These are phyloP conservation scores for Enteromius fasciolatus DNA, from an alignment of 2,797 vertebrate genomes.

Conservation along the genomic window DNA sequence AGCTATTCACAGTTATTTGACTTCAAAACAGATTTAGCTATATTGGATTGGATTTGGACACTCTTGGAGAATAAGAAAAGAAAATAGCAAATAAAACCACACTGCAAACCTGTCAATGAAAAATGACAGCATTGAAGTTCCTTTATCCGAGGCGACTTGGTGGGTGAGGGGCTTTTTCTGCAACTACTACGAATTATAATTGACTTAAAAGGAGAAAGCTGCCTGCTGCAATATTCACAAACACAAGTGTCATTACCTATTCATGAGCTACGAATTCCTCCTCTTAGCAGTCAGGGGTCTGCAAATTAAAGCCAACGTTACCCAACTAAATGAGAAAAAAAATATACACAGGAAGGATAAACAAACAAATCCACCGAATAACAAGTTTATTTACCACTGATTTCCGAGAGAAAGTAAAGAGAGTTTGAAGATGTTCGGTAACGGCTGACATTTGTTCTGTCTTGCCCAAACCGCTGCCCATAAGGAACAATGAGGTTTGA, in stretches of 20 bases:
- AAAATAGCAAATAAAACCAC: conserved; percentile 13
- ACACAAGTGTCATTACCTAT: conserved; percentile 56
- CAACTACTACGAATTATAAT: conserved; percentile 37
- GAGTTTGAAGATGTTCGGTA: conserved; percentile 49
- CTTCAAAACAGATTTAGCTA: conserved; percentile 44
- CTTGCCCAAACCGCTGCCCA: conserved; percentile 45
- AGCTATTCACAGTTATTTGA: conserved; percentile 48
- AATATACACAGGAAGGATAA: conserved; percentile 33
- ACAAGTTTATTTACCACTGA: conserved; percentile 52
- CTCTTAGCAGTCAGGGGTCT: conserved; percentile 35
- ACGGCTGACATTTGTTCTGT: conserved; percentile 60
- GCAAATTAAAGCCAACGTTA: conserved; percentile 52
- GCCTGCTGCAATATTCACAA: conserved; percentile 49
- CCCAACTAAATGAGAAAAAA: conserved; percentile 45
- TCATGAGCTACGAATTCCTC: conserved; percentile 53
- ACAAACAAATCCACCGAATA: conserved; percentile 41
- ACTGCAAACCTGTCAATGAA: neutral
- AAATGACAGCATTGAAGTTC: neutral
- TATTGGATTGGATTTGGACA: conserved; percentile 18
- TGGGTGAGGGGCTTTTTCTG: conserved; percentile 1
- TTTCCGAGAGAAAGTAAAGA: conserved; percentile 46
- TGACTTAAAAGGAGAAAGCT: conserved; percentile 25
- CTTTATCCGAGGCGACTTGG: neutral
- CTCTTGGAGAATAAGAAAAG: conserved; percentile 3
- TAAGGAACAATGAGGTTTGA: conserved; percentile 54